phyloP scores from a whole-genome alignment of 30 jellyfish, hydroid and myxozoan species.

The Catostylus mosaicus region DNA sequence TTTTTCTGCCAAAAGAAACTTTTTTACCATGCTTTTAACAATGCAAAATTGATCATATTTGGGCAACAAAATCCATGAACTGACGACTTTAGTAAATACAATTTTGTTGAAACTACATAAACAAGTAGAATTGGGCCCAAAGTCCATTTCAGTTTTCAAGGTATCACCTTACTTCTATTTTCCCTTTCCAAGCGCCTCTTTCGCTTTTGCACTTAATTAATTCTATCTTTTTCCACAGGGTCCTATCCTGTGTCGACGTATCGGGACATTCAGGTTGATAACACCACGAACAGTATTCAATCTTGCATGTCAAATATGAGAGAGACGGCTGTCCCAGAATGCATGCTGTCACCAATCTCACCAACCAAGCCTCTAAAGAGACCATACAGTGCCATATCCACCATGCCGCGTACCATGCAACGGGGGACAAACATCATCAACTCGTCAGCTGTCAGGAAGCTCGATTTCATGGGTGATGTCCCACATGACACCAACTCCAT shows the following conservation, averaged over 20 bases:
- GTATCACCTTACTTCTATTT: background rate
- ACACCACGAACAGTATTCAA: conserved; percentile 8
- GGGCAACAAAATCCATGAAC: too few species aligned
- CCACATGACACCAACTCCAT: conserved; percentile 17
- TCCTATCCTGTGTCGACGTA: conserved; percentile 44
- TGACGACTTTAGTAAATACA: too few species aligned
- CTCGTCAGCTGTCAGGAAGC: conserved; percentile 55
- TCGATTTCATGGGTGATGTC: conserved; percentile 37
- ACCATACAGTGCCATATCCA: conserved; percentile 58
- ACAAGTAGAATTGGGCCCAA: too few species aligned
- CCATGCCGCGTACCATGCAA: conserved; percentile 27
- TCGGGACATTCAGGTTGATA: conserved; percentile 45
- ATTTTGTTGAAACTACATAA: too few species aligned
- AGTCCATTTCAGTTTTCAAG: background rate
- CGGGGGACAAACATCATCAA: conserved; percentile 26
- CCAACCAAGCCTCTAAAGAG: conserved; percentile 75
- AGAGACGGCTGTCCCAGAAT: conserved; percentile 66
- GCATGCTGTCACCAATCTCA: conserved; percentile 76
- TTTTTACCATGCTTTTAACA: too few species aligned
- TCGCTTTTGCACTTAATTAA: background rate
- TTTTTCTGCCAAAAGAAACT: too few species aligned
- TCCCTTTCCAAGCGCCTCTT: background rate
- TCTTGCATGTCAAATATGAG: conserved; percentile 45
- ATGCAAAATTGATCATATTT: too few species aligned
- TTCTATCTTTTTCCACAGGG: conserved; percentile 9